Evolutionary conservation across 2,113 vertebrate genomes (phyloP), one percentile per base, ranked within the genome.

Genomic region (Pristiophorus japonicus): DNA sequence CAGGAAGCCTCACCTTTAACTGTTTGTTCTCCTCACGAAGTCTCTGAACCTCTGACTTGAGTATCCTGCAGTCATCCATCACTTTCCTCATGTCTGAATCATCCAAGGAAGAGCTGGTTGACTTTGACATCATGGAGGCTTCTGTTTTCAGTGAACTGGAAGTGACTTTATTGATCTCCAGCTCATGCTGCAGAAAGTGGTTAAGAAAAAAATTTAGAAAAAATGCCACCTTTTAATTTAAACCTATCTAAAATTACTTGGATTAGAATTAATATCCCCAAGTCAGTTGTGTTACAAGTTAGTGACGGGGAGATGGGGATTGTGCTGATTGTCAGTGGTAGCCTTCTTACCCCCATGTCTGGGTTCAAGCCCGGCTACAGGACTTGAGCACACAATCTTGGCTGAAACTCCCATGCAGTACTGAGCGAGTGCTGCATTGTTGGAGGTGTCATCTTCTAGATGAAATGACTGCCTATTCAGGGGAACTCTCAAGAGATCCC

Each of bases 11-110:
- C 97, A 99, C 99, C 98, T 98, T 98, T 96, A 99, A 98, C 96
- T 98, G 99, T 98, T 98, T 98, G 98, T 99, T 99, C 98, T 99
- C 99, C 97, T 99, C 99, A 96, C 98, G 98, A 97, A 99, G 98
- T 97, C 99, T 98, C 97, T 99, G 99, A 95, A 99, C 98, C 97
- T 99, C 99, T 95, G 98, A 97, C 97, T 99, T 99, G 97, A 99
- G 98, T 97, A 98, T 98, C 98, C 98, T 99, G 96, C 98, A 99
- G 88, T 99, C 99, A 95, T 99, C 99, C 98, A 99, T 98, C 97
- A 99, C 97, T 97, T 98, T 99, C 98, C 98, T 99, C 95, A 99
- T 98, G 97, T 99, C 99, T 2, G 97, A 96, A 73, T 99, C 99
- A 96, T 99, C 99, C 96, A 99, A 97, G 96, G 98, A 98, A 96